A percentile compares a stretch with the other conserved stretches of the same genome.
phyloP scores from a whole-genome alignment of 2,113 vertebrate species.

The Drymodes brunneopygia region DNA sequence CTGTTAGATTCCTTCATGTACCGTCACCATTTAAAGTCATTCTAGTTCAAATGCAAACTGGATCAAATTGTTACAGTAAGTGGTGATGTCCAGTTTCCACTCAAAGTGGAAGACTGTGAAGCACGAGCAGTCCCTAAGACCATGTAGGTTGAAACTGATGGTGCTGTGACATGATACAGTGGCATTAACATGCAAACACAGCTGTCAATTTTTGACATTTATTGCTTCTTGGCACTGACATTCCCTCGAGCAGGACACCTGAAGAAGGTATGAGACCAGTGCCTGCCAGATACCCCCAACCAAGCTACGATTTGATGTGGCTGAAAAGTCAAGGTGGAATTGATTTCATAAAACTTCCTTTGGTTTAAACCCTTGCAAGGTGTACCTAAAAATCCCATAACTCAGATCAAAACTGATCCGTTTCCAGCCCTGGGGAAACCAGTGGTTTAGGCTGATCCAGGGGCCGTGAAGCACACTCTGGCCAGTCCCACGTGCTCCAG shows the following conservation, averaged over 20 bases:
- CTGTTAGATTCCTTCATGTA: not conserved
- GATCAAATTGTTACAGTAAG: not conserved
- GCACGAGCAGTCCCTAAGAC: not conserved
- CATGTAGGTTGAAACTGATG: fast-evolving
- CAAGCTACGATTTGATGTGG: not conserved
- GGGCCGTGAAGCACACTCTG: not conserved
- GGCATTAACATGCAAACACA: not conserved
- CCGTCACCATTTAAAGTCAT: not conserved
- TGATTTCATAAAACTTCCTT: not conserved
- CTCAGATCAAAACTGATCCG: not conserved
- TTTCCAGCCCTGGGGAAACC: not conserved
- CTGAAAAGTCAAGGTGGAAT: not conserved
- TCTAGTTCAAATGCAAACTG: not conserved
- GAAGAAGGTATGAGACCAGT: not conserved
- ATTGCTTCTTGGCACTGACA: not conserved
- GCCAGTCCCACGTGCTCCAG: fast-evolving
- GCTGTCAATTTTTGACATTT: too few species aligned
- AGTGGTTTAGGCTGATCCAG: fast-evolving
- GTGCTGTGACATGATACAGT: fast-evolving
- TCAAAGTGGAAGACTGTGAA: not conserved
- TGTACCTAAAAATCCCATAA: not conserved
- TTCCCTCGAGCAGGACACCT: not conserved
- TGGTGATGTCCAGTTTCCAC: not conserved
- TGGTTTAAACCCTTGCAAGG: not conserved
- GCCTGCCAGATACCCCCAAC: not conserved